Evolutionary conservation across 2,113 vertebrate genomes (phyloP), one percentile per base, ranked within the genome.

Genomic region (Salminus brasiliensis): DNA sequence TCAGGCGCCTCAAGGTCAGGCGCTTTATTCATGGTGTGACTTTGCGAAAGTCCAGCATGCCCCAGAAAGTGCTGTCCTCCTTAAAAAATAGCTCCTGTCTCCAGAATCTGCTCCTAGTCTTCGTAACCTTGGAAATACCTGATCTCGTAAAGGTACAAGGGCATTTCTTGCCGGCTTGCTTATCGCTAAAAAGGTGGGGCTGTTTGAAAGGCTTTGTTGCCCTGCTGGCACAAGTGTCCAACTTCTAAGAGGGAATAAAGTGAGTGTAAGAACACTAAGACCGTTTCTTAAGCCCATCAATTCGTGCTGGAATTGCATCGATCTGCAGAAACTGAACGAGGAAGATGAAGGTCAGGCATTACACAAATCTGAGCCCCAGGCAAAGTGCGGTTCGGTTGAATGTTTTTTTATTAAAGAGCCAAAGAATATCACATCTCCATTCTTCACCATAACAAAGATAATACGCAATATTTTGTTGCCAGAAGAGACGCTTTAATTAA

Each of bases 11-110:
- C 34, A 34, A 80, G n/a, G 43, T 23, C 21, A 23, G 39, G 78
- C 27, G 30, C 69, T 41, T 76, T 81, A 70, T 79, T 74, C 86
- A 89, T 89, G 32, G 43, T 43, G 55, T 70, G 55, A 49, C 23
- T 43, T 25, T 25, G 52, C 23, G 7, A 29, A 34, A n/a, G n/a
- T n/a, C n/a, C n/a, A n/a, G n/a, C n/a, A n/a, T 18, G 62, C 41
- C 55, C 60, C 49, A 66, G 60, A 79, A 62, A 79, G 71, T 9
- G 11, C 53, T 32, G 78, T 43, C 69, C 78, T 39, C 53, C 34
- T 73, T 72, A 2, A 1, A 72, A 60, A 83, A 39, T 49, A 57
- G 47, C 47, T 70, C n/a, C n/a, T n/a, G n/a, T n/a, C n/a, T n/a
- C n/a, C 49, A 29, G 23, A 25, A 76, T 52, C 5, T 13, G 3